Base-by-base conservation (phyloP, 1,140 invertebrate genomes). In the Trichonephila clavipes region DNA sequence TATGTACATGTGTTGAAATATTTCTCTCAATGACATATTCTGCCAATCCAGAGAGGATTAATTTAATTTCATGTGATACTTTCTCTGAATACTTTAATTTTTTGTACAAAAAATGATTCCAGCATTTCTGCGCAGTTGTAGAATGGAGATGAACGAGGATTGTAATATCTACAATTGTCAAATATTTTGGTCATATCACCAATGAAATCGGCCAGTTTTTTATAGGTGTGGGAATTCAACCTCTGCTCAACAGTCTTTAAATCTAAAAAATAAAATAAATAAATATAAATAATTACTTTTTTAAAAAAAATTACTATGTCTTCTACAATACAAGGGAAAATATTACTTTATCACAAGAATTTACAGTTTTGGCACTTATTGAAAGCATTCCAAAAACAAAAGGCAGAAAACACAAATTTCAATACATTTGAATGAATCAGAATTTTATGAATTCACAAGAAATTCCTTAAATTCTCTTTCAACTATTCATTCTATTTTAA, bases 181-280 rank as follows among this genome's bases (percentile, higher is more conserved):
- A 99, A 99, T 95, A 99, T 99, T 96, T 99, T 99, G 69, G 98
- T 99, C 97, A 99, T 98, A 95, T 99, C 99, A 95, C 98, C 98
- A 95, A 99, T 98, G 96, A 99, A 99, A 95, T 99, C 98, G 95
- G 98, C 98, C 89, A 99, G 96, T 95, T 97, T 98, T 95, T 97
- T 97, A 95, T 99, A 99, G 34, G 97, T 96, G 95, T 97, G 97
- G 94, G 97, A 97, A 95, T 98, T 97, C 95, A 99, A 97, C 96
- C 98, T 98, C 83, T 97, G 96, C 96, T 99, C 98, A 94, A 99
- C 98, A 94, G 98, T 98, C 95, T 98, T 97, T 93, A 99, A 96
- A 97, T 99, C 99, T 99, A 96, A 61, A 97, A 97, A 95, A 95
- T 94, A 95, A 72, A 81, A 18, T 19, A 40, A 40, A 14, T 24